Conservation (phyloP, 2,888 invertebrate genomes). For the Cephus sareptanus region DNA sequence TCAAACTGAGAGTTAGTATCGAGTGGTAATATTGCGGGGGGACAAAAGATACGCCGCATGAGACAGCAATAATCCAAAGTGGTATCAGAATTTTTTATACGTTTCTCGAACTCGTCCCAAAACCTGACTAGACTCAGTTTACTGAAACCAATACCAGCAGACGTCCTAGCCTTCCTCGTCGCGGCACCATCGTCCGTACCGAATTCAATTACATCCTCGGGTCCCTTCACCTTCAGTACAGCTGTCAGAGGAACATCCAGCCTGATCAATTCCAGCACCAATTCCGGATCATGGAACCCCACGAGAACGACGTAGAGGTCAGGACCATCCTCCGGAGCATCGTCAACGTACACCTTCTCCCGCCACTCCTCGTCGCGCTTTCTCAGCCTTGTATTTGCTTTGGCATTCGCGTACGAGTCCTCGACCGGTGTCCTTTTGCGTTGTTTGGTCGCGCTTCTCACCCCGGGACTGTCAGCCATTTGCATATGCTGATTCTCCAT, state of each 20-base stretch:
- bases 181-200: background rate
- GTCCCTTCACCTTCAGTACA: constrained; percentile 46
- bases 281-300: constrained; percentile 63
- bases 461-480: constrained; percentile 22
- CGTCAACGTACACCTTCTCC: constrained; percentile 69
- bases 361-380: constrained; percentile 71
- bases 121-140: constrained; percentile 30
- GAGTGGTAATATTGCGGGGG: constrained; percentile 17
- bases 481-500: constrained; percentile 42
- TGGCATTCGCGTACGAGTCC: constrained; percentile 60
- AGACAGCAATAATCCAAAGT: constrained; percentile 45
- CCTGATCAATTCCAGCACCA: constrained; percentile 44
- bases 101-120: constrained; percentile 38
- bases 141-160: background rate
- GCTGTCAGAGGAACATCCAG: constrained; percentile 47
- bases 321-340: constrained; percentile 69
- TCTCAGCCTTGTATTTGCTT: constrained; percentile 67
- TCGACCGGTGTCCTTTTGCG: background rate
- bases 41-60: constrained; percentile 35
- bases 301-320: constrained; percentile 70
- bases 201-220: constrained; percentile 20
- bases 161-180: background rate
- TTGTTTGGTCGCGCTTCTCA: background rate
- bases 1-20: constrained; percentile 20
- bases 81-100: constrained; percentile 39